These are phyloP conservation scores for Drosophila sucinea DNA, from an alignment of 1,140 invertebrate species.

Conservation along the genomic window DNA sequence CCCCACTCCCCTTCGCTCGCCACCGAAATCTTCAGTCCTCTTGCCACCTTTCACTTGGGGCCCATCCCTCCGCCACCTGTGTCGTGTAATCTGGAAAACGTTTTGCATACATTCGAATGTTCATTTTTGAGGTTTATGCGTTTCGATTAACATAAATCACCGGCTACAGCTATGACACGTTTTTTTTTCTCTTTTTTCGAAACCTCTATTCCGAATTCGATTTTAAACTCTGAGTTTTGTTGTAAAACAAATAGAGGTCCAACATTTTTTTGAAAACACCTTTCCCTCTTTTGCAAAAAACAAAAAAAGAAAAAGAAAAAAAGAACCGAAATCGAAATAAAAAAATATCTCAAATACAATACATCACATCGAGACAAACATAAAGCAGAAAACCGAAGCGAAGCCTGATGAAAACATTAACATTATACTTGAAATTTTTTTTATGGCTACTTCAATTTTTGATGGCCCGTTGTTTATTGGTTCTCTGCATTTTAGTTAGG, in stretches of 20 bases:
- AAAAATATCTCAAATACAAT: conserved; percentile 35
- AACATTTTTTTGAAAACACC: conserved; percentile 62
- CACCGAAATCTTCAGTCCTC: background rate
- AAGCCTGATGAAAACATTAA: conserved; percentile 78
- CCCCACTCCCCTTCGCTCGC: background rate
- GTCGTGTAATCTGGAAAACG: conserved; percentile 56
- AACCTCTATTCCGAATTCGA: conserved; percentile 29
- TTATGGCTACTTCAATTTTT: conserved; percentile 75
- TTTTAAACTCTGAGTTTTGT: conserved; percentile 14
- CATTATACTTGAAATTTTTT: conserved; percentile 63
- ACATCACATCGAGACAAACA: conserved; percentile 12
- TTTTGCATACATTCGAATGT: conserved; percentile 66
- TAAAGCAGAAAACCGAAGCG: conserved; percentile 45
- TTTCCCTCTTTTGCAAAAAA: conserved; percentile 60
- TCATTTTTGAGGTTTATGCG: conserved; percentile 49
- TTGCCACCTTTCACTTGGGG: background rate
- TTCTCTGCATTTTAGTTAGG: conserved; percentile 12
- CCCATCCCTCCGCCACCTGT: background rate
- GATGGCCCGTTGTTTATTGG: conserved; percentile 47
- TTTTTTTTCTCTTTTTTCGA: conserved; percentile 5
- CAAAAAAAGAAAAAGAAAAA: conserved; percentile 36
- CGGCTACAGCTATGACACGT: conserved; percentile 34
- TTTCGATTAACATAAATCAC: conserved; percentile 77
- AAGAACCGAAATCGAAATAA: conserved; percentile 22
- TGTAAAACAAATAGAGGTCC: conserved; percentile 68